Evolutionary conservation across 2,797 vertebrate species (phyloP).

Genomic region (Oceanodroma leucorhoa): DNA sequence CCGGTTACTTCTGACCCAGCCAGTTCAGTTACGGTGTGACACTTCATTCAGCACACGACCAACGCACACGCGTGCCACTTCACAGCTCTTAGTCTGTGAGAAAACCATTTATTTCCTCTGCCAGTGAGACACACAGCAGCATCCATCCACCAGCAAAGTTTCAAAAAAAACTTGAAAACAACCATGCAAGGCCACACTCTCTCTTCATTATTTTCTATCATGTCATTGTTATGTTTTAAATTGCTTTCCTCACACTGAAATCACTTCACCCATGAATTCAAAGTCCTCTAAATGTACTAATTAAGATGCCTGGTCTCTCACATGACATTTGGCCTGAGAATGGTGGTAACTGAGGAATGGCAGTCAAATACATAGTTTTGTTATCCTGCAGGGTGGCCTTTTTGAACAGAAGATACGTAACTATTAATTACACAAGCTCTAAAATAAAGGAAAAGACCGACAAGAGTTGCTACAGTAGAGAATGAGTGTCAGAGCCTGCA

Average conservation of each 20-base stretch:
- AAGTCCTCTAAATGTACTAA: not conserved
- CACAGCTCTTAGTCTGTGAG: not conserved
- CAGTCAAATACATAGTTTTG: not conserved
- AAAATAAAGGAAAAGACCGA: not conserved
- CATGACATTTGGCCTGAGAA: not conserved
- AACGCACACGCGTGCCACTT: fast-evolving
- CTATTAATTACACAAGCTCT: not conserved
- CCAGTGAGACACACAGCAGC: not conserved
- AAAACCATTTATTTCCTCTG: not conserved
- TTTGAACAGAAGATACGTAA: not conserved
- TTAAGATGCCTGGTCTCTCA: not conserved
- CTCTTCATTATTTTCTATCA: not conserved
- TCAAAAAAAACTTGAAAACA: not conserved
- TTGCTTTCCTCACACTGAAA: not conserved
- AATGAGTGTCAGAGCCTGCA: not conserved
- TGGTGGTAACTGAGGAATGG: not conserved
- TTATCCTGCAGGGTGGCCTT: not conserved
- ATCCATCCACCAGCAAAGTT: not conserved
- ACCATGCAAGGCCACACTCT: fast-evolving
- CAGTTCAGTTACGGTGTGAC: fast-evolving
- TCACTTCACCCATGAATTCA: not conserved
- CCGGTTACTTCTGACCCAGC: not conserved
- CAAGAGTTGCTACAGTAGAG: fast-evolving
- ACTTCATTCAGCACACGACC: not conserved
- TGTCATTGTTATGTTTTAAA: not conserved